A percentile compares a stretch with the other conserved stretches of the same genome.
Evolutionary conservation across 1,140 invertebrate genomes (phyloP).

Genomic region (Marisa cornuarietis): DNA sequence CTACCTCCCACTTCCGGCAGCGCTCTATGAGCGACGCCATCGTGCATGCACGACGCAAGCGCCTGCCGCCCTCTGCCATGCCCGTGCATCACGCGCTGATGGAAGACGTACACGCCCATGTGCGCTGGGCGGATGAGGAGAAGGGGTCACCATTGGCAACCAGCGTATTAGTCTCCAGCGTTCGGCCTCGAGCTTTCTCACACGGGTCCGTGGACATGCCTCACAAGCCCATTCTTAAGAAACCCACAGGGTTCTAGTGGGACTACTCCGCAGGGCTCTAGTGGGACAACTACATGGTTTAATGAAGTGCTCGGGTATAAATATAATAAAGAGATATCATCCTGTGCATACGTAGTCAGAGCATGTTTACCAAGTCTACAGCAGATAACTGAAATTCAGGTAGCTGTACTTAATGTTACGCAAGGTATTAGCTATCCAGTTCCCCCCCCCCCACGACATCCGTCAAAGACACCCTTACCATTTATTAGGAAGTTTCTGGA

Average conservation of each 20-base stretch:
- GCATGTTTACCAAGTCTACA: too few relatives aligned
- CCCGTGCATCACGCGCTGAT: neutral
- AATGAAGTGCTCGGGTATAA: too few relatives aligned
- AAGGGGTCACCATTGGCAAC: constrained; percentile 22
- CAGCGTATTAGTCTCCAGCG: constrained; percentile 24
- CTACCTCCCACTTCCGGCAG: neutral
- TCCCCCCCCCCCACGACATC: too few relatives aligned
- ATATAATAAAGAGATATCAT: too few relatives aligned
- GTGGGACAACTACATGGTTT: too few relatives aligned
- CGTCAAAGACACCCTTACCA: too few relatives aligned
- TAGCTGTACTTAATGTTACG: too few relatives aligned
- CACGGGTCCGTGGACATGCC: constrained; percentile 19
- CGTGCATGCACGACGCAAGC: constrained; percentile 4
- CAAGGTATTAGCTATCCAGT: too few relatives aligned
- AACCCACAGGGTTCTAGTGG: constrained; percentile 5
- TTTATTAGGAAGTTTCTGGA: too few relatives aligned
- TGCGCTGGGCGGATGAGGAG: constrained; percentile 36
- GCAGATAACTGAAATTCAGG: too few relatives aligned
- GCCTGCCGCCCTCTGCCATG: neutral
- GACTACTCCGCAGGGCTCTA: too few relatives aligned
- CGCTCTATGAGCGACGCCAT: constrained; percentile 10
- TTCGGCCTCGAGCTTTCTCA: constrained; percentile 14
- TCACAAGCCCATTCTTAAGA: constrained; percentile 18
- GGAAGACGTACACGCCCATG: constrained; percentile 20
- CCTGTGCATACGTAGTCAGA: too few relatives aligned